A percentile compares a stretch with the other conserved stretches of the same genome.
phyloP scores from a whole-genome alignment of 1,140 invertebrate genomes.

The Zaprionus ornatus region DNA sequence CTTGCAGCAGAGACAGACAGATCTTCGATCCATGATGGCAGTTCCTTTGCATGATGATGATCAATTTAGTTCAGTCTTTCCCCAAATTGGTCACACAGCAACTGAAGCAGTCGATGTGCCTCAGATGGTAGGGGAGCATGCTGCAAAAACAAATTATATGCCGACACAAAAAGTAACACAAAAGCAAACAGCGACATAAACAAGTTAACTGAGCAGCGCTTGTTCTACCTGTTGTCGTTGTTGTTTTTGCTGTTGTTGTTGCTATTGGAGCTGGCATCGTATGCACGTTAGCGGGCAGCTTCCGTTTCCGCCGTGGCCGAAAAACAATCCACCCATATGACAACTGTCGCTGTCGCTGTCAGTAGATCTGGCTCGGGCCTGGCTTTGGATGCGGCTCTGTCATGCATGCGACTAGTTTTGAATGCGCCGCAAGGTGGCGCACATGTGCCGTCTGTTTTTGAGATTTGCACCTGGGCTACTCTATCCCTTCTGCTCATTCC shows the following conservation, averaged over 20 bases:
- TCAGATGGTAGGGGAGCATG: not conserved
- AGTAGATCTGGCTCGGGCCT: slow-evolving; percentile 2
- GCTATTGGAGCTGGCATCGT: slow-evolving; percentile 41
- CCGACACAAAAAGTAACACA: slow-evolving; percentile 65
- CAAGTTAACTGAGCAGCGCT: slow-evolving; percentile 70
- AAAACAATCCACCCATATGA: slow-evolving; percentile 79
- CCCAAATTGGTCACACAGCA: not conserved
- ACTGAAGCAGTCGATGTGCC: not conserved
- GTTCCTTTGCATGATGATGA: not conserved
- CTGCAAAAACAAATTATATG: slow-evolving; percentile 59
- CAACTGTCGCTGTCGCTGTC: slow-evolving; percentile 56
- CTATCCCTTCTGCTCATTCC: slow-evolving; percentile 4
- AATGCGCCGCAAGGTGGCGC: slow-evolving; percentile 65
- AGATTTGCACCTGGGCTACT: slow-evolving; percentile 53
- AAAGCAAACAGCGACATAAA: slow-evolving; percentile 74
- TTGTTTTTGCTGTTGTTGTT: slow-evolving; percentile 31
- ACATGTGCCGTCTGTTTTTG: slow-evolving; percentile 63
- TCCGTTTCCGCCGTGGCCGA: slow-evolving; percentile 69
- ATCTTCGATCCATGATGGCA: not conserved
- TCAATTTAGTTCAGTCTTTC: not conserved
- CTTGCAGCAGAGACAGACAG: not conserved
- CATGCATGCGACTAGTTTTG: slow-evolving; percentile 58
- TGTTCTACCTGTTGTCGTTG: slow-evolving; percentile 39
- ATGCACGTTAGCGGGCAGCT: slow-evolving; percentile 69
- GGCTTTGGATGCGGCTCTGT: slow-evolving; percentile 24